Evolutionary conservation across 1,140 invertebrate genomes (phyloP).

Genomic region (Agrypnia vestita): DNA sequence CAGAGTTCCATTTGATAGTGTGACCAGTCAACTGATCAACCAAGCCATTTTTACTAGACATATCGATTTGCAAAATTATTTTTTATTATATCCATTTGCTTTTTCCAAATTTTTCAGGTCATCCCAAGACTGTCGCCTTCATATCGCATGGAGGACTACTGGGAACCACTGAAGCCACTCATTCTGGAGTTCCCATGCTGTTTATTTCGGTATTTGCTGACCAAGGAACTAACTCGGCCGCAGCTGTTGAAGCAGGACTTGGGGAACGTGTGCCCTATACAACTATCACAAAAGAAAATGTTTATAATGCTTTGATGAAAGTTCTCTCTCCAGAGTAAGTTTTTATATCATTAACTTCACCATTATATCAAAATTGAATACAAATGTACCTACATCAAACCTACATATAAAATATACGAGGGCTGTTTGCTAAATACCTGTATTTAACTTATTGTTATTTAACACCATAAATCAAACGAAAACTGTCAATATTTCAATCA

Average conservation of each 20-base stretch:
- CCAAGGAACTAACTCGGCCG: conserved; percentile 73
- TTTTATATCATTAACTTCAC: too few species aligned
- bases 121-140: conserved; percentile 78
- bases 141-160: conserved; percentile 80
- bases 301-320: conserved; percentile 65
- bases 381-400: neutral
- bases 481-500: too few species aligned
- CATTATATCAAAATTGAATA: too few species aligned
- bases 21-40: too few species aligned
- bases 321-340: conserved; percentile 71
- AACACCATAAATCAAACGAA: too few species aligned
- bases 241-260: conserved; percentile 65
- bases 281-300: conserved; percentile 65
- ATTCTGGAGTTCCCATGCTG: conserved; percentile 78
- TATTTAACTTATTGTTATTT: too few species aligned
- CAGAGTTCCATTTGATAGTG: too few species aligned
- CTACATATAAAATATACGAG: too few species aligned
- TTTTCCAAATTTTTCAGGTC: conserved; percentile 70
- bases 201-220: conserved; percentile 77
- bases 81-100: neutral
- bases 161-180: conserved; percentile 77
- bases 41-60: too few species aligned
- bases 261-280: conserved; percentile 64
- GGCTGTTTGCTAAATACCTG: too few species aligned
- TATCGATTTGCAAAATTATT: too few species aligned